Evolutionary conservation across 2,797 vertebrate genomes (phyloP).

Genomic region (Tauraco hartlaubi): DNA sequence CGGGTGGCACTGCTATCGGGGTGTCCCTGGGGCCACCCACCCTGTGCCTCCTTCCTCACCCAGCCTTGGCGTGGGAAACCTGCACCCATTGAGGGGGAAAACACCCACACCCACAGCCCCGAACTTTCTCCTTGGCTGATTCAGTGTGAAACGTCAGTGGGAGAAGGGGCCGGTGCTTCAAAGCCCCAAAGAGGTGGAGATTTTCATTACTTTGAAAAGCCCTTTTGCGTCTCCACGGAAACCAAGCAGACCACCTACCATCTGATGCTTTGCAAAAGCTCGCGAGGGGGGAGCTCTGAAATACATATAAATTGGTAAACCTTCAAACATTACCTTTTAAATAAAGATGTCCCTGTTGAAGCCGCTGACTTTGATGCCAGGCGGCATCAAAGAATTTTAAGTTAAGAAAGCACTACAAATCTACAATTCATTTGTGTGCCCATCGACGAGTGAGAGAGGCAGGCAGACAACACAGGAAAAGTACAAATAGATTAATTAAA

Average conservation of each 20-base stretch:
- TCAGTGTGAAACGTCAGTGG: neutral
- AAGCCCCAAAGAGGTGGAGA: conserved; percentile 27
- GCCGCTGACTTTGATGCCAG: conserved; percentile 58
- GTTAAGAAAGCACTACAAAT: conserved; percentile 60
- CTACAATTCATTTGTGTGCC: conserved; percentile 19
- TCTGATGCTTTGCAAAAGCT: conserved; percentile 35
- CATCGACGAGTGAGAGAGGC: neutral
- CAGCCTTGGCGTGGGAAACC: neutral
- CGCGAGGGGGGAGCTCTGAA: conserved; percentile 43
- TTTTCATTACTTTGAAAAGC: conserved; percentile 58
- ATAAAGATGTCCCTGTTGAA: conserved; percentile 67
- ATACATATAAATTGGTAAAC: conserved; percentile 55
- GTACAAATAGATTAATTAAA: conserved; percentile 75
- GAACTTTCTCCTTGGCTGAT: neutral
- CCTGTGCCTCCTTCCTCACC: neutral
- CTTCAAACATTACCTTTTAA: conserved; percentile 74
- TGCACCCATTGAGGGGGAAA: rapidly evolving
- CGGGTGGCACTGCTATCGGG: rapidly evolving
- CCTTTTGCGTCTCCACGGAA: conserved; percentile 70
- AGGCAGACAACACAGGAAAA: conserved; percentile 57
- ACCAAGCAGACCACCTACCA: conserved; percentile 74
- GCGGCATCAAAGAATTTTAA: conserved; percentile 55
- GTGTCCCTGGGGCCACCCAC: neutral
- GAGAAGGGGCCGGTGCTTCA: neutral
- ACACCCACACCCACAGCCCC: neutral